A percentile compares a stretch with the other conserved stretches of the same genome.
Evolutionary conservation across 2,888 invertebrate species (phyloP).

Genomic region (Kuschelorhynchus macadamiae): DNA sequence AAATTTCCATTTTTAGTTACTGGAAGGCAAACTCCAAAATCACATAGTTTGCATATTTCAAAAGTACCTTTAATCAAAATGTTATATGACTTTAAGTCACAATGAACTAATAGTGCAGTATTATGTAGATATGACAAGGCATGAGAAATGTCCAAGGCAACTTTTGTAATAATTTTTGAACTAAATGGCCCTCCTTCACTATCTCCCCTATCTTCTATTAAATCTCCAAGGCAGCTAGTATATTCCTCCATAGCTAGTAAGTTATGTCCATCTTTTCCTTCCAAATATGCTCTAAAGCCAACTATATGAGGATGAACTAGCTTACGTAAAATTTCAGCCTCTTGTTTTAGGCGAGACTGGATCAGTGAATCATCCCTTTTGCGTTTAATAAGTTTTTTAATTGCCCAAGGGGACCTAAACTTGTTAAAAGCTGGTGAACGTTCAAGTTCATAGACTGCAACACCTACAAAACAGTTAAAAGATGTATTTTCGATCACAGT

Average conservation of each 20-base stretch:
- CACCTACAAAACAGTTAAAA: slow-evolving; percentile 70
- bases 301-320: slow-evolving; percentile 87
- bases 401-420: slow-evolving; percentile 87
- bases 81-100: slow-evolving; percentile 89
- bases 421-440: slow-evolving; percentile 79
- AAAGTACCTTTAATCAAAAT: slow-evolving; percentile 84
- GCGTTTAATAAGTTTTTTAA: slow-evolving; percentile 78
- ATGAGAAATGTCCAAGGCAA: slow-evolving; percentile 77
- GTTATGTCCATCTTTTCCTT: slow-evolving; percentile 71
- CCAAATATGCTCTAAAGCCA: slow-evolving; percentile 77
- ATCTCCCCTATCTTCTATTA: slow-evolving; percentile 79
- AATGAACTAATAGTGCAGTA: slow-evolving; percentile 80
- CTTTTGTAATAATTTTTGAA: slow-evolving; percentile 76
- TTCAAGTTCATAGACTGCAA: slow-evolving; percentile 82
- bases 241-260: slow-evolving; percentile 87
- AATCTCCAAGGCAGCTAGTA: slow-evolving; percentile 78
- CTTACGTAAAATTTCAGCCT: slow-evolving; percentile 79
- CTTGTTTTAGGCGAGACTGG: slow-evolving; percentile 75
- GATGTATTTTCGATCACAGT: too few species aligned
- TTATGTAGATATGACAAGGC: slow-evolving; percentile 86
- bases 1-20: slow-evolving; percentile 76
- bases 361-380: slow-evolving; percentile 65
- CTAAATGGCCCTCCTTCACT: slow-evolving; percentile 73
- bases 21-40: slow-evolving; percentile 86
- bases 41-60: slow-evolving; percentile 83